Base-by-base conservation (phyloP, 2,113 vertebrate genomes). In the Hiodon tergisus region DNA sequence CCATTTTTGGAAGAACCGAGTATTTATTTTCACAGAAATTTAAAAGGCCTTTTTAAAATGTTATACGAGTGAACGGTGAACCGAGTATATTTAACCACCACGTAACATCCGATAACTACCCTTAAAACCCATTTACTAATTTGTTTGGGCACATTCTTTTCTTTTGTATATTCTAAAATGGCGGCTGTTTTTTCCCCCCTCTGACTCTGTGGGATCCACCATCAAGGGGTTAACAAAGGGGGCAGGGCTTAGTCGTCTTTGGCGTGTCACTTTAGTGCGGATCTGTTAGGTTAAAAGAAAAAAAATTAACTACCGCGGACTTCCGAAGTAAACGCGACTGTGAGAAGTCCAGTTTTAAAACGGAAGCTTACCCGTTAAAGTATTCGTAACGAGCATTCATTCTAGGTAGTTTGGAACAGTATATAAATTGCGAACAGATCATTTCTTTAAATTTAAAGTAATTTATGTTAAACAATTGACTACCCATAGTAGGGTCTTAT, bases 171-270 rank as follows among this genome's bases (percentile, higher is more conserved):
- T 78, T 72, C 53, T 77, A 57, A 52, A 72, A 66, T 74, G 78
- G 78, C 71, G 70, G 73, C 79, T 74, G 72, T 83, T 81, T 68
- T 79, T 72, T 74, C 71, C 73, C 31, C 13, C 67, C 48, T 52
- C 51, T 59, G 4, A 61, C 48, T 47, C 17, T 58, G 31, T 53
- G 52, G 10, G 2, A 46, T 54, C 16, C 71, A 77, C 74, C 53
- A 54, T 58, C 78, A 82, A 86, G 75, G 50, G 84, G 87, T 89
- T 86, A 85, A 88, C 59, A 31, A 69, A 67, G 65, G 55, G 81
- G 81, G 81, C 76, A 60, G 83, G 73, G 75, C 76, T 75, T 80
- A 31, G 13, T 71, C 78, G 69, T 73, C 70, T 80, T 77, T 59
- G 31, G 57, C 6, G 58, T 69, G n/a, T 69, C 6, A 16, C 16